Evolutionary conservation across 2,888 invertebrate species (phyloP).

Genomic region (Clanis bilineata): DNA sequence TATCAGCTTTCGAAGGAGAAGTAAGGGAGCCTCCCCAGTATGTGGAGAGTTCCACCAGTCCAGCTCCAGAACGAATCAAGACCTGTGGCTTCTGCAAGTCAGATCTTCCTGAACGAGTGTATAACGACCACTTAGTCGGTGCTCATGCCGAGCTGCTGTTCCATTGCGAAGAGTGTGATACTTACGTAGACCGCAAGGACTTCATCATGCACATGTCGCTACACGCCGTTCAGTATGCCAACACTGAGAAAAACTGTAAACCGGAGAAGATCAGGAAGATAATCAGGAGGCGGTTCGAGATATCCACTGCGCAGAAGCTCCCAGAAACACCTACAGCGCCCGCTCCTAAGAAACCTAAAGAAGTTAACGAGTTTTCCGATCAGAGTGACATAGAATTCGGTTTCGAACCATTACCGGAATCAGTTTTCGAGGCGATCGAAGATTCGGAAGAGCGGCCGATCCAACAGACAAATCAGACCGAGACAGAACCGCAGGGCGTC

Average conservation of each 20-base stretch:
- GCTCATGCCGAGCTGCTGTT: slow-evolving; percentile 56
- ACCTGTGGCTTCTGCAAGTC: slow-evolving; percentile 45
- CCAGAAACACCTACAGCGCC: background rate
- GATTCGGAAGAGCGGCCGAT: slow-evolving; percentile 45
- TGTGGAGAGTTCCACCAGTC: slow-evolving; percentile 16
- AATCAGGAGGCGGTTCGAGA: slow-evolving; percentile 10
- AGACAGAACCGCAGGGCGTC: background rate
- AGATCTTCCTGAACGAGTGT: slow-evolving; percentile 23
- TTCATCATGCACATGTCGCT: slow-evolving; percentile 63
- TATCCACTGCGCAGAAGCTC: background rate
- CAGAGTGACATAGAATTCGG: slow-evolving; percentile 49
- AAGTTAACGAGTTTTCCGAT: slow-evolving; percentile 49
- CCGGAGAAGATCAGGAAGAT: slow-evolving; percentile 14
- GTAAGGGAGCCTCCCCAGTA: slow-evolving; percentile 16
- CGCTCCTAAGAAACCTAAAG: background rate
- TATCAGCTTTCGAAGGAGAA: slow-evolving; percentile 18
- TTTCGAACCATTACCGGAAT: slow-evolving; percentile 52
- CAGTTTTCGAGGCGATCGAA: slow-evolving; percentile 59
- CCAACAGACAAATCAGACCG: background rate
- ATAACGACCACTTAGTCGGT: slow-evolving; percentile 49
- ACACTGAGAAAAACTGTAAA: slow-evolving; percentile 5
- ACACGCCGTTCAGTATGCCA: slow-evolving; percentile 49
- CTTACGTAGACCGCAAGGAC: slow-evolving; percentile 51
- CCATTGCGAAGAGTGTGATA: slow-evolving; percentile 66
- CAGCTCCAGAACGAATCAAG: slow-evolving; percentile 14